Evolutionary conservation across 1,140 invertebrate genomes (phyloP), one percentile per base, ranked within the genome.

Genomic region (Neotoxoptera formosana): DNA sequence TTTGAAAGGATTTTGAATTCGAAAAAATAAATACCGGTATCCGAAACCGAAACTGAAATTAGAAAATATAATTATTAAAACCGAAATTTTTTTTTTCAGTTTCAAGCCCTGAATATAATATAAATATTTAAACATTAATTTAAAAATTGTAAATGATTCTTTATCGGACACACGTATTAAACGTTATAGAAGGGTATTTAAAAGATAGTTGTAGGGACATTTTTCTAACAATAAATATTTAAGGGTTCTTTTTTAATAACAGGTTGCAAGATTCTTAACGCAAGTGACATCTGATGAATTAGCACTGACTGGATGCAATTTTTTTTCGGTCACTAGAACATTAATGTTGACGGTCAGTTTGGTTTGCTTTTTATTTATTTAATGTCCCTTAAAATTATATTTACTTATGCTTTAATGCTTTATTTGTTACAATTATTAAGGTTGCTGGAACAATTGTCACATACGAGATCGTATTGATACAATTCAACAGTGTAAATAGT

Each of bases 371-470:
- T 51, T 88, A 0, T 88, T 17, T 14, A 47, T 86, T 86, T 47
- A 23, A n/a, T 11, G 4, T 47, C n/a, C 2, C 9, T 36, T 34
- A 47, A 45, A n/a, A 36, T 84, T 45, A 41, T 88, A 20, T 3
- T 51, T n/a, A 88, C 6, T 7, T 34, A 21, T 6, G 1, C 9
- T 81, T 83, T 21, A 81, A 34, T 92, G 2, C 1, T 76, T 45
- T 45, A 36, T 34, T 91, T 91, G 1, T 47, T 30, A 76, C 20
- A 45, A 45, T 36, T 34, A 56, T 94, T 81, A 94, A 97, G 96
- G 96, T 97, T 47, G 96, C 96, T 86, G 96, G 97, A 84, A 97
- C 97, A 7, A 97, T 97, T 88, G 96, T 97, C 0, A 97, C 97
- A 20, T 97, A 97, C 94, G 97, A 97, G 94, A 95, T 97, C 9